Evolutionary conservation across 2,113 vertebrate species (phyloP).

Genomic region (Leptocoma aspasia): DNA sequence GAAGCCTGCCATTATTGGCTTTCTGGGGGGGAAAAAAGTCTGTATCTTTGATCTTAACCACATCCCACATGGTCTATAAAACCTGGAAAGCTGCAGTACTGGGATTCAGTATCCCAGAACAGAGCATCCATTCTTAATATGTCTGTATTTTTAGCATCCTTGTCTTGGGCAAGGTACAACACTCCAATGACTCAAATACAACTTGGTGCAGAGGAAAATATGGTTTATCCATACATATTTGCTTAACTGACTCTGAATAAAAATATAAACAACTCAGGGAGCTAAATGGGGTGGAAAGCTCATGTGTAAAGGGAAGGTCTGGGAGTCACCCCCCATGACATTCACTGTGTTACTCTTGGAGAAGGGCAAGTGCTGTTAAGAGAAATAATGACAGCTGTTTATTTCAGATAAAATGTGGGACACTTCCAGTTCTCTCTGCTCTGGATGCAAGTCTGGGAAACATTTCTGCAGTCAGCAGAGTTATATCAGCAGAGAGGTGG

Average conservation of each 20-base stretch:
- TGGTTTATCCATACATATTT: background rate
- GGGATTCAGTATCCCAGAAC: background rate
- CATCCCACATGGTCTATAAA: background rate
- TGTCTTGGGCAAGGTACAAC: background rate
- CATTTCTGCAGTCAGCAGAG: background rate
- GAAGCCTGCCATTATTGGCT: background rate
- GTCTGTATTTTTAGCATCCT: constrained; percentile 2
- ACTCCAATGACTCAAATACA: background rate
- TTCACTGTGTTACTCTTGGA: background rate
- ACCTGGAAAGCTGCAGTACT: background rate
- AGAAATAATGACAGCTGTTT: background rate
- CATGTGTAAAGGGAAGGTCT: background rate
- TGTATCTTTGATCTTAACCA: constrained; percentile 17
- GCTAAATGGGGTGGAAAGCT: background rate
- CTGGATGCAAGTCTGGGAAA: background rate
- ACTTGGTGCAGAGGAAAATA: background rate
- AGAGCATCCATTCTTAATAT: background rate
- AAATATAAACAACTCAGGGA: background rate
- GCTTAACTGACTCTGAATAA: background rate
- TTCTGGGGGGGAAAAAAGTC: background rate
- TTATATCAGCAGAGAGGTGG: background rate
- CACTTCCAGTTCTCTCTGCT: background rate
- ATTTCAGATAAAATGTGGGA: background rate
- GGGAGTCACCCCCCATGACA: background rate
- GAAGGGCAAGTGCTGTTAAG: background rate